Conservation (phyloP, 1,140 invertebrate species). For the Panagrolaimus sp. region DNA sequence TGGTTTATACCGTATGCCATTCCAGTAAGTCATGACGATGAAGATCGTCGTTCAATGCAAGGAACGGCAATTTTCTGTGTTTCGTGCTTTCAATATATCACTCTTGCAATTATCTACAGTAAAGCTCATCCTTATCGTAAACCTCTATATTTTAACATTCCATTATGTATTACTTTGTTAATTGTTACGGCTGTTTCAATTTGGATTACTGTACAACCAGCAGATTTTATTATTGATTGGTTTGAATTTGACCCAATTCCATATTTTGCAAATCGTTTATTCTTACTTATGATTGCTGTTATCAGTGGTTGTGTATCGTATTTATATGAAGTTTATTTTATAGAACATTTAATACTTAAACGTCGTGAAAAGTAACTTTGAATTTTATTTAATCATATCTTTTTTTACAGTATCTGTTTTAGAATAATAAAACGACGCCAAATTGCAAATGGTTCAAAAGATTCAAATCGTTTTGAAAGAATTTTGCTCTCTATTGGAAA, state of each 20-base stretch:
- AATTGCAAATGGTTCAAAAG: conserved; percentile 34
- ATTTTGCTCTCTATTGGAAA: conserved; percentile 36
- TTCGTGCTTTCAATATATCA: conserved; percentile 81
- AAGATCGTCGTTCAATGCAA: conserved; percentile 57
- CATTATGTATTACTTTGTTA: conserved; percentile 43
- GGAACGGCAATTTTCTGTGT: conserved; percentile 70
- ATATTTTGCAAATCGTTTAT: conserved; percentile 44
- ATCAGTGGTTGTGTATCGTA: conserved; percentile 45
- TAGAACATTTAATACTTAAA: conserved; percentile 40
- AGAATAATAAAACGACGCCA: conserved; percentile 47
- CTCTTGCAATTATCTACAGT: conserved; percentile 77
- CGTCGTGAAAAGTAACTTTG: conserved; percentile 40
- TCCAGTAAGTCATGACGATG: conserved; percentile 44
- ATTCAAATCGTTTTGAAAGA: conserved; percentile 36
- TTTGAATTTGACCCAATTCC: conserved; percentile 50
- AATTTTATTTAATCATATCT: conserved; percentile 1
- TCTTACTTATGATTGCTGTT: conserved; percentile 37
- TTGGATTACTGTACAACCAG: conserved; percentile 37
- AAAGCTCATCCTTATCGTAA: conserved; percentile 81
- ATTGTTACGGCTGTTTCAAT: conserved; percentile 35
- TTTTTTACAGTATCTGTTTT: conserved; percentile 7
- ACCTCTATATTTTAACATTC: conserved; percentile 65
- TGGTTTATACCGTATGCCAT: conserved; percentile 55
- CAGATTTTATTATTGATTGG: conserved; percentile 32
- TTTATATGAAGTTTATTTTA: conserved; percentile 45